phyloP scores from a whole-genome alignment of 2,797 vertebrate genomes.

The Hylomyscus alleni region DNA sequence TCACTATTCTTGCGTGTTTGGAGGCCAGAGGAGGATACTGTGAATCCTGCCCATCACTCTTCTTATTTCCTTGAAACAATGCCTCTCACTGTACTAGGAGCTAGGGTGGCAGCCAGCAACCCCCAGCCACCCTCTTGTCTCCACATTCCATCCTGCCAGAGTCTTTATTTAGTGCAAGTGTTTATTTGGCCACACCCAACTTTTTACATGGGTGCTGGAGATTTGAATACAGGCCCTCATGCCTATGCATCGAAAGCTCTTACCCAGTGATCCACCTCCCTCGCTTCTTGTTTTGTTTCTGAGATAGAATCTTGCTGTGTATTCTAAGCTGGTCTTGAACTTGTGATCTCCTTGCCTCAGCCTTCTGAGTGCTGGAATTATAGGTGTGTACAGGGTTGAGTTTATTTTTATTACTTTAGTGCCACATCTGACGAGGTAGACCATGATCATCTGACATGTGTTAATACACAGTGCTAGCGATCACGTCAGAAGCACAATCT shows the following conservation, averaged over 20 bases:
- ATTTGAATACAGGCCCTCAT: neutral
- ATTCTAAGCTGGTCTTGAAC: neutral
- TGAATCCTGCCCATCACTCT: too few relatives aligned
- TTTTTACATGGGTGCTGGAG: neutral
- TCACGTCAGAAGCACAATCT: neutral
- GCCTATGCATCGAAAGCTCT: too few relatives aligned
- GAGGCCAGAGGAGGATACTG: neutral
- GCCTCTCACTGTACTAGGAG: neutral
- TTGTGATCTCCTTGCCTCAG: neutral
- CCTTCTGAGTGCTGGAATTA: neutral
- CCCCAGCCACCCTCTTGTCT: neutral
- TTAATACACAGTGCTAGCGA: neutral
- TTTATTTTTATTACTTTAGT: neutral
- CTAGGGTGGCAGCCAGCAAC: neutral
- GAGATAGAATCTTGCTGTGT: neutral
- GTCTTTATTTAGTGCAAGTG: neutral
- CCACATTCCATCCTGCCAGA: neutral
- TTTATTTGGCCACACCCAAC: neutral
- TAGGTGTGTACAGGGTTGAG: neutral
- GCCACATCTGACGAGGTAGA: neutral
- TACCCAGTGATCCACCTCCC: neutral
- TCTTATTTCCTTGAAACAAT: neutral
- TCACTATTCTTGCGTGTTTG: too few relatives aligned
- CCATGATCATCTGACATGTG: neutral
- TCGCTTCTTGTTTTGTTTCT: neutral